phyloP scores from a whole-genome alignment of 2,888 invertebrate genomes.

The Chrysolina haemoptera region DNA sequence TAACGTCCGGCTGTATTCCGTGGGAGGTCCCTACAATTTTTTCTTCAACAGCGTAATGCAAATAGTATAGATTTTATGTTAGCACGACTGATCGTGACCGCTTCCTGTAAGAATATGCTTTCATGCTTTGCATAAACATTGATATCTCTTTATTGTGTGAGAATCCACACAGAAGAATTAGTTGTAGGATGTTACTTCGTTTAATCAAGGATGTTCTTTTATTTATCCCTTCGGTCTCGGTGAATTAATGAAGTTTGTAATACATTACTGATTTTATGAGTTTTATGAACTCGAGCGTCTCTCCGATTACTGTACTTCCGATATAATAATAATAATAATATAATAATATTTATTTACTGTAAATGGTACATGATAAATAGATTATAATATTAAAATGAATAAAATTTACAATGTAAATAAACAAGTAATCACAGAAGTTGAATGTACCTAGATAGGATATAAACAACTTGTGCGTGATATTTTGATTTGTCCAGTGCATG shows the following conservation, averaged over 20 bases:
- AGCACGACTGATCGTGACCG: constrained; percentile 40
- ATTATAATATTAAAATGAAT: too few species aligned
- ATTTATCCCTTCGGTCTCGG: background rate
- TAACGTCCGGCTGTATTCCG: constrained; percentile 19
- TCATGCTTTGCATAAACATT: constrained; percentile 40
- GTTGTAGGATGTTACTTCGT: constrained; percentile 21
- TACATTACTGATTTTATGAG: constrained; percentile 21
- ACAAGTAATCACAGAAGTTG: too few species aligned
- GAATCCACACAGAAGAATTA: constrained; percentile 2
- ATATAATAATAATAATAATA: too few species aligned
- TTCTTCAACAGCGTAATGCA: constrained; percentile 28
- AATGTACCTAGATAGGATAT: too few species aligned
- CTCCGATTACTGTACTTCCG: too few species aligned
- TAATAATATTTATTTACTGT: too few species aligned
- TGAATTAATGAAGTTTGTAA: background rate
- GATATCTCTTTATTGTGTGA: constrained; percentile 37
- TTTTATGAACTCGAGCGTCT: constrained; percentile 5
- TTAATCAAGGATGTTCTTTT: constrained; percentile 16
- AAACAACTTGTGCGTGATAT: too few species aligned
- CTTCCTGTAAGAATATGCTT: constrained; percentile 41
- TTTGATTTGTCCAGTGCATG: too few species aligned
- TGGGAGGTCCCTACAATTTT: constrained; percentile 35
- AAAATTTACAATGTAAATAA: too few species aligned
- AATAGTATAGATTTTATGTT: constrained; percentile 34
- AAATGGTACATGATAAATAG: too few species aligned